Base-by-base conservation (phyloP, 53 echinoderm and acorn worm species). In the Actinopyga echinites region DNA sequence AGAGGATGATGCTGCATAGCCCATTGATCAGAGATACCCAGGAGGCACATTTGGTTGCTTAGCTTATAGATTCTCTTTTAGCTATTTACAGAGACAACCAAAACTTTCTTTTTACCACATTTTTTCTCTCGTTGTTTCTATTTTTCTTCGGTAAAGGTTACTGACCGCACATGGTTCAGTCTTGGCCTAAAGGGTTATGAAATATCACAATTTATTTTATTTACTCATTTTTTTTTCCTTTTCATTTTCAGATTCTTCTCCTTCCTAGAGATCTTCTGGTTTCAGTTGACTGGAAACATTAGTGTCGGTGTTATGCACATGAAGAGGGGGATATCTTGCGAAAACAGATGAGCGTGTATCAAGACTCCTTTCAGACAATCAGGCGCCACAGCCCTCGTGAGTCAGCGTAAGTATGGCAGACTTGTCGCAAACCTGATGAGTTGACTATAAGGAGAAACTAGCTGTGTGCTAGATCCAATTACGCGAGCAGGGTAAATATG, bases 161-260 rank as follows among this genome's bases (percentile, higher is more conserved):
- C 55, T 78, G 78, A 78, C 78, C 78, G 78, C 78, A 56, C 57
- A 78, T 49, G 57, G 57, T 57, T 78, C 78, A 56, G 56, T 78
- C 55, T 56, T 78, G 78, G 78, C 78, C 78, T 78, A 78, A 55
- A 78, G 78, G 78, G 78, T 54, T 78, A 78, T 78, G 78, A 78
- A 78, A 78, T 78, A 78, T 78, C 78, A 56, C 40, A 71, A 38
- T 71, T 71, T 71, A 24, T 29, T 35, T 78, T 78, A 20, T 25
- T n/a, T 74, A 28, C 75, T 52, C 45, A 23, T 42, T 43, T 45
- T 43, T 45, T 49, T 75, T 49, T 55, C 78, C 74, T 78, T 24
- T 25, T n/a, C 43, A 28, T 49, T 52, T 75, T 45, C 20, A 19
- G 37, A 30, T 45, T 49, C 45, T 49, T 55, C 77, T 52, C 37